phyloP scores from a whole-genome alignment of 1,140 invertebrate species.

The Sycophila sp. region DNA sequence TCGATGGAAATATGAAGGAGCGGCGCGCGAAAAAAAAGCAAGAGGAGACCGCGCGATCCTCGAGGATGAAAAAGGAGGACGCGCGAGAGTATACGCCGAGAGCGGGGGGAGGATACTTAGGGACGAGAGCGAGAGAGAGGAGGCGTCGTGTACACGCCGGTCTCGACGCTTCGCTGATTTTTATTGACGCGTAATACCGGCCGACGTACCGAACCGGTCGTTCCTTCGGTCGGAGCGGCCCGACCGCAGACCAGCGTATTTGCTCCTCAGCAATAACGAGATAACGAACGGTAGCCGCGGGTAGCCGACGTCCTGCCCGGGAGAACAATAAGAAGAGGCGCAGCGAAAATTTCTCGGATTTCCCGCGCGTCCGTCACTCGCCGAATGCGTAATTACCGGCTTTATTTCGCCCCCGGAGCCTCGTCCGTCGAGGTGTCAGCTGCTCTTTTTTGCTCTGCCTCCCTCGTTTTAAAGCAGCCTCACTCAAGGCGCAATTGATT shows the following conservation, averaged over 20 bases:
- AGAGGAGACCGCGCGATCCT: not conserved
- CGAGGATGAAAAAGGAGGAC: conserved; percentile 38
- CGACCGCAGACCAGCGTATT: conserved; percentile 2
- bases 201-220: conserved; percentile 34
- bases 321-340: conserved; percentile 2
- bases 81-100: too few species aligned
- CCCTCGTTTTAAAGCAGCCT: not conserved
- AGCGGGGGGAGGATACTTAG: conserved; percentile 36
- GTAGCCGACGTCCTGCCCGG: conserved; percentile 10
- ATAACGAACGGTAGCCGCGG: conserved; percentile 34
- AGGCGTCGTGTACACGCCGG: conserved; percentile 40
- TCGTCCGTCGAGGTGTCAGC: not conserved
- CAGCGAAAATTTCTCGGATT: conserved; percentile 9
- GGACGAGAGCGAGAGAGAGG: conserved; percentile 15
- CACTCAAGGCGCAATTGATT: not conserved
- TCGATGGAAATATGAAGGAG: conserved; percentile 29
- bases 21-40: conserved; percentile 34
- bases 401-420: not conserved
- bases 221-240: not conserved
- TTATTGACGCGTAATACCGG: conserved; percentile 53
- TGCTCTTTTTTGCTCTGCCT: not conserved
- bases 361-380: not conserved
- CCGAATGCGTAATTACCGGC: not conserved
- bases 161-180: conserved; percentile 49
- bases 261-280: conserved; percentile 26